Conservation (phyloP, 2,797 vertebrate genomes). For the Microchirus variegatus region DNA sequence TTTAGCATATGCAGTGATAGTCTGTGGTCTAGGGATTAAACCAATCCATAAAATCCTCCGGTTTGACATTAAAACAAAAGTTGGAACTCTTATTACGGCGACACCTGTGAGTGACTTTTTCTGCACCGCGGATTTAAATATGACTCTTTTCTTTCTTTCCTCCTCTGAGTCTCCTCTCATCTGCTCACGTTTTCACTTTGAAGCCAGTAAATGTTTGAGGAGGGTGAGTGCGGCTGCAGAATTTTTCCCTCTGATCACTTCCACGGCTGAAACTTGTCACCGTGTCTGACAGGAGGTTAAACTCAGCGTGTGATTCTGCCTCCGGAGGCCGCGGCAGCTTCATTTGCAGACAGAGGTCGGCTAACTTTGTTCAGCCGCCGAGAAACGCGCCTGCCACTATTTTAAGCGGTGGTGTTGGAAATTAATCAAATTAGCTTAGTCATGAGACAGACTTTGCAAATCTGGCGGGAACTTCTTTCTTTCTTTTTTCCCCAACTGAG, state of each 20-base stretch:
- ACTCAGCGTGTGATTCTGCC: background rate
- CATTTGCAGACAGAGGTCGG: conserved; percentile 16
- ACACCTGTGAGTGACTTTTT: conserved; percentile 45
- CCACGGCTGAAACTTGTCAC: conserved; percentile 27
- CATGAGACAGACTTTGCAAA: conserved; percentile 27
- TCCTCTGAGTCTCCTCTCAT: conserved; percentile 22
- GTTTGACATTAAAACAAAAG: conserved; percentile 54
- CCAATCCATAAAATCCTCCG: conserved; percentile 32
- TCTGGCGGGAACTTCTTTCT: conserved; percentile 12
- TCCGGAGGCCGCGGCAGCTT: conserved; percentile 15
- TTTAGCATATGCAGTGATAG: conserved; percentile 4
- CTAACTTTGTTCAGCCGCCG: conserved; percentile 19
- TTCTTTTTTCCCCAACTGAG: conserved; percentile 20
- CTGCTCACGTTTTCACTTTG: conserved; percentile 37
- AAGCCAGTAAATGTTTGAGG: conserved; percentile 32
- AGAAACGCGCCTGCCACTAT: conserved; percentile 28
- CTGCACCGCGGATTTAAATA: conserved; percentile 62
- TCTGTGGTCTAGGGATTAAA: conserved; percentile 14
- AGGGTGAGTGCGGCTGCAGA: conserved; percentile 9
- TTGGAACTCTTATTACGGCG: conserved; percentile 49
- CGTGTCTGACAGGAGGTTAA: conserved; percentile 39
- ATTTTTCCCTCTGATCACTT: conserved; percentile 33
- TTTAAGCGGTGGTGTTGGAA: conserved; percentile 36
- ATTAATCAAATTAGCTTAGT: conserved; percentile 58
- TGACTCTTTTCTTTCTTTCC: conserved; percentile 40